Evolutionary conservation across 92 coral and sea anemone species (phyloP), one percentile per base, ranked within the genome.

Genomic region (Pocillopora grandis): DNA sequence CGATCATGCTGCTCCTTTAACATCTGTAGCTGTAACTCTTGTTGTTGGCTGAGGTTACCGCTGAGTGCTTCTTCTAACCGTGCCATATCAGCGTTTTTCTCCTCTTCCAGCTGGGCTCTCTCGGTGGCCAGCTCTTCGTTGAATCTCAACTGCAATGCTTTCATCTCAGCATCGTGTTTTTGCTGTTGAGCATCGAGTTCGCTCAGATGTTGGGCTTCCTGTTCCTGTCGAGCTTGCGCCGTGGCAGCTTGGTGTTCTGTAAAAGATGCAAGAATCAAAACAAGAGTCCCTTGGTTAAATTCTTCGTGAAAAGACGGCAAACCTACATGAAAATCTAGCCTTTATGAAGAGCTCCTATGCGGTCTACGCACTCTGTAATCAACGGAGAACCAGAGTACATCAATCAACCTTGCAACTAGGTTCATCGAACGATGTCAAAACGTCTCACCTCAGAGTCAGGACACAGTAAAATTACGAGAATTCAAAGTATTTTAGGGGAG

Each of bases 1-100:
- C 88, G 92, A 72, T 93, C 96, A 56, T 97, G 97, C 66, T 97
- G 98, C 76, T 97, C 99, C 76, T 94, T 92, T 85, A 94, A 81
- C 92, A 92, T 89, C 89, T 88, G 89, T 72, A 95, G 77, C 77
- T 95, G 98, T 37, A 93, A 87, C 82, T 95, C 90, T 80, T 95
- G 98, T 76, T 95, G 94, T 88, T 95, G 95, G 88, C 90, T 91
- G 58, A 95, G 81, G 87, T 91, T 93, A 62, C 97, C 97, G 87
- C 92, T 92, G 89, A 95, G 91, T 58, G 88, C 97, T 42, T 95
- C 92, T 61, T 79, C 88, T 62, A 93, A 75, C 49, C 97, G 90
- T 31, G 85, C 92, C 48, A 97, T 76, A 76, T 89, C 99, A 19
- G 84, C 76, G 65, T 91, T 84, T 66, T 97, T 97, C 77, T 92